Base-by-base conservation (phyloP, 2,888 invertebrate species). In the Acleris holmiana region DNA sequence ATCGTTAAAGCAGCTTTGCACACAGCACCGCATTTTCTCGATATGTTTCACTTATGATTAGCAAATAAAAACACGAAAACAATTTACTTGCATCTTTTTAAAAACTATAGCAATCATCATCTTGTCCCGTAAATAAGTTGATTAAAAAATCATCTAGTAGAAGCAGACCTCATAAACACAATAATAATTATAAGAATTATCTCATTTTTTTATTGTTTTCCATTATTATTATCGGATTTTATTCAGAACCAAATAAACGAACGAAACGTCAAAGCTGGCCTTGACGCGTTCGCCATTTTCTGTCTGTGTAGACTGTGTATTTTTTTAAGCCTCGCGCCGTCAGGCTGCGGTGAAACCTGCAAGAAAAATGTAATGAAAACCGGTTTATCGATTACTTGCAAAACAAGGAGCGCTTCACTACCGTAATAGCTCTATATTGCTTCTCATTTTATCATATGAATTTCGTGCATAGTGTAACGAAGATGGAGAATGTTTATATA, bases 21-120 rank as follows among this genome's bases (percentile, higher is more conserved):
- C 88, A 70, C 86, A 80, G 71, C 89, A 89, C 77, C 83, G 74
- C 89, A 89, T 89, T 65, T 66, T 80, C 35, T 50, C 64, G 21
- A 18, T 17, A 40, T 29, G 18, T 64, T 64, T 64, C 64, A 64
- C 58, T 59, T 59, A 64, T 54, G 41, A 59, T 51, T 41, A 25
- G 15, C 15, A 29, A 35, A 17, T 47, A 46, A 58, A 41, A 48
- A 48, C 40, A 5, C 21, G 18, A 53, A 58, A 40, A 59, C 18
- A 54, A 23, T 44, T 53, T 40, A 64, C 17, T 19, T 4, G 4
- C 6, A 59, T 54, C 21, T 54, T 35, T 35, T 4, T 35, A 35
- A 35, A n/a, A 35, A 35, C 35, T 35, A 35, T 35, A 35, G 35
- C 8, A 10, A 35, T 35, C 13, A 35, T 35, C 13, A 35, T 35